Percentiles rank a stretch among this genome's conserved stretches.
These are phyloP conservation scores for Drosophila borealis DNA, from an alignment of 2,888 invertebrate species.

Conservation along the genomic window DNA sequence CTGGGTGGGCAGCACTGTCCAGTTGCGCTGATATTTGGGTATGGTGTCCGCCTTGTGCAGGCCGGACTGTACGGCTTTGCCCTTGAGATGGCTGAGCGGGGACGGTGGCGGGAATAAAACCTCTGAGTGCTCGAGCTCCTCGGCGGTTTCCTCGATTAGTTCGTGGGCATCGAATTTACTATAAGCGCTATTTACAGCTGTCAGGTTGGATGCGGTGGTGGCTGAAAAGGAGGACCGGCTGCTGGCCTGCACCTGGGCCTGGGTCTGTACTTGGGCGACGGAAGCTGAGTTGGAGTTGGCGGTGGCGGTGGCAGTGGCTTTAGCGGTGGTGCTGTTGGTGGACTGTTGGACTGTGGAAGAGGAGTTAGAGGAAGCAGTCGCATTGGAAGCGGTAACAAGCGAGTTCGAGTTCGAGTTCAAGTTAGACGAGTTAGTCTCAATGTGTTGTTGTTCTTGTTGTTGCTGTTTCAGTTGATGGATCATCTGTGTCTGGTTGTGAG, in stretches of 20 bases:
- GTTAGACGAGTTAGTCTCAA: slow-evolving; percentile 59
- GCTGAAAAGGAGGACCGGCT: slow-evolving; percentile 43
- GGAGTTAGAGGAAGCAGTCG: slow-evolving; percentile 79
- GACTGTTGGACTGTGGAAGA: slow-evolving; percentile 82
- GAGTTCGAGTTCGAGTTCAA: slow-evolving; percentile 15
- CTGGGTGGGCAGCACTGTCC: slow-evolving; percentile 87
- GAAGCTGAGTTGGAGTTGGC: slow-evolving; percentile 26
- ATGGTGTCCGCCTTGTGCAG: slow-evolving; percentile 88
- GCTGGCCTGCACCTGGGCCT: slow-evolving; percentile 24
- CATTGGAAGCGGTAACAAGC: slow-evolving; percentile 62
- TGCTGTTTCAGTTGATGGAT: slow-evolving; percentile 36
- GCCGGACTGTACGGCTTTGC: slow-evolving; percentile 85
- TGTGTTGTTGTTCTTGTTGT: slow-evolving; percentile 45
- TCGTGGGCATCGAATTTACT: slow-evolving; percentile 71
- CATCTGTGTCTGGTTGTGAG: slow-evolving; percentile 45
- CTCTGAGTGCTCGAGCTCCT: slow-evolving; percentile 82
- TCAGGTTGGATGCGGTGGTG: slow-evolving; percentile 14
- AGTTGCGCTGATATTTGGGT: slow-evolving; percentile 88
- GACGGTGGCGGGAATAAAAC: slow-evolving; percentile 83
- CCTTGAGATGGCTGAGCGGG: slow-evolving; percentile 82
- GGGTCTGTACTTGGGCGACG: slow-evolving; percentile 23
- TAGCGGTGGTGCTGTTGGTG: slow-evolving; percentile 53
- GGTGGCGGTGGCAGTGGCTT: slow-evolving; percentile 25
- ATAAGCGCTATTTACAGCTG: slow-evolving; percentile 38
- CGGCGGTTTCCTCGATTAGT: slow-evolving; percentile 81